Percentiles rank a stretch among this genome's conserved stretches.
Evolutionary conservation across 2,888 invertebrate genomes (phyloP).

Genomic region (Linnaemya tessellans): DNA sequence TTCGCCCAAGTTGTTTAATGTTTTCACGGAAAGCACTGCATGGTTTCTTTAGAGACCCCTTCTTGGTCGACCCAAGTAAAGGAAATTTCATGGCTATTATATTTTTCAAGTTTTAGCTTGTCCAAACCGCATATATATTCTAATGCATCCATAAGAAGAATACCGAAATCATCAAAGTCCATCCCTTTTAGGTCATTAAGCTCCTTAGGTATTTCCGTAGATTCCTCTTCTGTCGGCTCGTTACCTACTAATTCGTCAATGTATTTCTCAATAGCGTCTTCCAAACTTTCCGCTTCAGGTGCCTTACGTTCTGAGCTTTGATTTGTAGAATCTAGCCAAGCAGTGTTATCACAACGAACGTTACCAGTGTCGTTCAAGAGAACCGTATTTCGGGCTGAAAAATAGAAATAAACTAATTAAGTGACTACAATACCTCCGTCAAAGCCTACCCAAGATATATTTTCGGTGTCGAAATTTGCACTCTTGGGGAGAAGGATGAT

Average conservation of each 20-base stretch:
- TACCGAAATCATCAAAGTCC: background rate
- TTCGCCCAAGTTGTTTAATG: background rate
- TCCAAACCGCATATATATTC: conserved; percentile 6
- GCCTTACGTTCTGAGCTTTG: too few species aligned
- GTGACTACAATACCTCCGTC: too few species aligned
- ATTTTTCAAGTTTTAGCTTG: conserved; percentile 4
- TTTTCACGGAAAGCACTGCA: background rate
- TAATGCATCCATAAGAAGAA: conserved; percentile 8
- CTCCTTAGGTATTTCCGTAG: background rate
- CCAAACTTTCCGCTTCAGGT: background rate
- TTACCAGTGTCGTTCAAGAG: background rate
- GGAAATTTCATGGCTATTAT: background rate
- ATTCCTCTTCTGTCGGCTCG: too few species aligned
- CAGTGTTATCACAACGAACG: background rate
- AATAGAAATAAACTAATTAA: background rate
- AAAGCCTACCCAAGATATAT: too few species aligned
- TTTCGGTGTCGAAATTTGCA: background rate
- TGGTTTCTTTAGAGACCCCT: background rate
- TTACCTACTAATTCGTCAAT: background rate
- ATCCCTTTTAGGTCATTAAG: too few species aligned
- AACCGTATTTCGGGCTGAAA: background rate
- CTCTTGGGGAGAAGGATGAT: background rate
- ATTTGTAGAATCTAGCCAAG: too few species aligned
- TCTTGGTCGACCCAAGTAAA: conserved; percentile 6
- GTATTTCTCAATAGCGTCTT: background rate